phyloP scores from a whole-genome alignment of 1,140 invertebrate species.

The Hypothenemus hampei region DNA sequence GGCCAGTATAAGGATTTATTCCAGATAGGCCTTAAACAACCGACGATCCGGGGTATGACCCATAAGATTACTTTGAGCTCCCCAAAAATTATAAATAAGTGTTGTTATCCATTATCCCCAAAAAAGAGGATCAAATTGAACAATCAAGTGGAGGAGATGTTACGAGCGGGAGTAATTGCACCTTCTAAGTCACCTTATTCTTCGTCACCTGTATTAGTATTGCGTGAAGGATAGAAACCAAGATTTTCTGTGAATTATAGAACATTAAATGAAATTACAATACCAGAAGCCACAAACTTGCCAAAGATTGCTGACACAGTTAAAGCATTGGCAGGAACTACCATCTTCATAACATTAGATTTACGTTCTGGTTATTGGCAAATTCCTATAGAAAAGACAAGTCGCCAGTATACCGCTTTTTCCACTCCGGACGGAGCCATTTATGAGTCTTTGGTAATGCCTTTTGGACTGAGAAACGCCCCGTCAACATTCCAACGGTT shows the following conservation, averaged over 20 bases:
- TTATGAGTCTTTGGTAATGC: conserved; percentile 34
- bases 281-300: conserved; percentile 36
- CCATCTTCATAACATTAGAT: conserved; percentile 30
- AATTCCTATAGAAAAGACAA: conserved; percentile 20
- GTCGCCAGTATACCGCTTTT: conserved; percentile 28
- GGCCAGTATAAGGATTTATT: not conserved
- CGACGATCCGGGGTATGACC: not conserved
- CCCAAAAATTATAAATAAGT: not conserved
- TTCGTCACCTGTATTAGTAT: conserved; percentile 23
- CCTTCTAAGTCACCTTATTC: not conserved
- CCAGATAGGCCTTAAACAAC: not conserved
- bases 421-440: conserved; percentile 29
- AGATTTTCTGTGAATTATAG: conserved; percentile 38
- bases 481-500: conserved; percentile 29
- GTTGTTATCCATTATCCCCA: not conserved
- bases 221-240: conserved; percentile 23
- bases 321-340: conserved; percentile 11
- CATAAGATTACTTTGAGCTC: not conserved
- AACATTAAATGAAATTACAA: conserved; percentile 45
- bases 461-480: conserved; percentile 33
- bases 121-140: not conserved
- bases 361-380: conserved; percentile 36
- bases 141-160: conserved; percentile 23
- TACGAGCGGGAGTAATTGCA: conserved; percentile 15
- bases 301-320: conserved; percentile 22